Percentiles rank a stretch among this genome's conserved stretches.
Evolutionary conservation across 2,113 vertebrate species (phyloP).

Genomic region (Cavia porcellus): DNA sequence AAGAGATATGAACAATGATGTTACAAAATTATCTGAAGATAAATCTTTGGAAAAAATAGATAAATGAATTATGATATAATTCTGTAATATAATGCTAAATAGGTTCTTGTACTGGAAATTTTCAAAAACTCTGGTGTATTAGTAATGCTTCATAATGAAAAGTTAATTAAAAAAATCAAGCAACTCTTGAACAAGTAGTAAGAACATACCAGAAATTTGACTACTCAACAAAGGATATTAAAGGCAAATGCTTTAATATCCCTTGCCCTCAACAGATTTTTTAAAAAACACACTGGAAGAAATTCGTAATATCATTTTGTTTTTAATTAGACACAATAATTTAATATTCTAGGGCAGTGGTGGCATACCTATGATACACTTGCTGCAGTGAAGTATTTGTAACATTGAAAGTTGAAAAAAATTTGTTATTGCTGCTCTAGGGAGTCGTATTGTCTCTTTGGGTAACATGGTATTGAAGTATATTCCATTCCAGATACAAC

Average conservation of each 20-base stretch:
- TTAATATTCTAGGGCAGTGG: background rate
- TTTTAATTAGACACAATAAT: conserved; percentile 57
- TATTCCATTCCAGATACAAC: conserved; percentile 51
- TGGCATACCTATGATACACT: background rate
- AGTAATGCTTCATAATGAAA: conserved; percentile 51
- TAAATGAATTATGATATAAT: conserved; percentile 40
- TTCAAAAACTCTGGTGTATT: conserved; percentile 33
- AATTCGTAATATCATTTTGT: conserved; percentile 5
- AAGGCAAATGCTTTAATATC: conserved; percentile 20
- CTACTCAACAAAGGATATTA: too few relatives aligned
- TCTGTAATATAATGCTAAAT: conserved; percentile 30
- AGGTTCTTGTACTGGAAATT: conserved; percentile 47
- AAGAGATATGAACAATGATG: background rate
- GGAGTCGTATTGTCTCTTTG: background rate
- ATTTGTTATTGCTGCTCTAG: background rate
- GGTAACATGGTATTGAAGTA: conserved; percentile 6
- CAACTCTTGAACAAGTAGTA: conserved; percentile 28
- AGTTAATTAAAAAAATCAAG: conserved; percentile 32
- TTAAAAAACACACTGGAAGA: conserved; percentile 12
- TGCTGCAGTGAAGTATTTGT: background rate
- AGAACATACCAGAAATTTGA: conserved; percentile 55
- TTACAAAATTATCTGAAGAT: conserved; percentile 18
- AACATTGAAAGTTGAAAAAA: background rate
- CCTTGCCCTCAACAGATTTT: background rate
- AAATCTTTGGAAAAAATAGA: conserved; percentile 61